Evolutionary conservation across 1,140 invertebrate genomes (phyloP), one percentile per base, ranked within the genome.

Genomic region (Dufourea novaeangliae): DNA sequence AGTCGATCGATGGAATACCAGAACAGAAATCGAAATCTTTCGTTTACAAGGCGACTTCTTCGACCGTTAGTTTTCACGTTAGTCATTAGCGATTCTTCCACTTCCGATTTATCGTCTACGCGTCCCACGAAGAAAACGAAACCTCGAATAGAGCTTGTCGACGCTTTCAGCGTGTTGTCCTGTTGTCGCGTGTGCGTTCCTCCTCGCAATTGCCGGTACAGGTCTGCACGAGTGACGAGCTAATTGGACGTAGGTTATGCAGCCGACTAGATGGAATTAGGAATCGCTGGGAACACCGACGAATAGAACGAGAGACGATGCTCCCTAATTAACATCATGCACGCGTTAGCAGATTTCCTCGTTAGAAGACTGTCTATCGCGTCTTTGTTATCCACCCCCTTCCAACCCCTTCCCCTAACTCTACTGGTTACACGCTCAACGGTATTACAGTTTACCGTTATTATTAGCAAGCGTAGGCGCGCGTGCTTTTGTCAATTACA

Each of bases 401-500:
- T n/a, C n/a, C n/a, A n/a, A n/a, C n/a, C n/a, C n/a, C n/a, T n/a
- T n/a, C n/a, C n/a, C n/a, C n/a, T n/a, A n/a, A n/a, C n/a, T n/a
- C n/a, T n/a, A 29, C 56, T 69, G 62, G 64, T 44, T 39, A 66
- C 34, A 22, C 59, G 57, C 63, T 79, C 74, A 82, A 82, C 70
- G 70, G 75, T 75, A 79, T 82, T 79, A 85, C 69, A 37, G 70
- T 46, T 52, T 14, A 52, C 29, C 37, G 71, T 79, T 82, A 68
- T 75, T 71, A 75, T 86, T 85, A 86, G 79, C 79, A 61, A 34
- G 29, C 64, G 56, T 39, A 61, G 75, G 71, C 57, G 68, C 57
- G 68, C 72, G 59, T 67, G 67, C 63, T 62, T 78, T 69, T 54
- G 83, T 72, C 85, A 85, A 86, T 86, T 86, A 85, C 68, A 85